Percentiles rank a stretch among this genome's conserved stretches.
Evolutionary conservation across 2,113 vertebrate species (phyloP).

Genomic region (Xiphophorus maculatus): DNA sequence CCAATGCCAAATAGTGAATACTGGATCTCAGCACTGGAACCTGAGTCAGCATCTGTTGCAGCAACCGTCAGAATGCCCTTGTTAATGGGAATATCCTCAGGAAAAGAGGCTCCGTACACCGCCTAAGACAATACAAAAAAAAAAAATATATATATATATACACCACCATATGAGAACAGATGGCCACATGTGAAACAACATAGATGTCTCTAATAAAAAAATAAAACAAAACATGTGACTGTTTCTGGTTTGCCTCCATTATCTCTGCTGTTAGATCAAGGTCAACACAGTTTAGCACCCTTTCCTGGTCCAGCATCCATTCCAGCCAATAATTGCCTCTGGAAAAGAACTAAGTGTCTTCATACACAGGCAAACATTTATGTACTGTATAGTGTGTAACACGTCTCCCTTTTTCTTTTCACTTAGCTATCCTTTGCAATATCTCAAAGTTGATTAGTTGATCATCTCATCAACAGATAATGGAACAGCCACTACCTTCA

Average conservation of each 20-base stretch:
- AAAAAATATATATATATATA: background rate
- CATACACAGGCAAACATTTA: background rate
- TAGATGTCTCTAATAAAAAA: constrained; percentile 13
- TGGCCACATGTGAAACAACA: background rate
- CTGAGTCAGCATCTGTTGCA: constrained; percentile 90
- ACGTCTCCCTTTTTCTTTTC: background rate
- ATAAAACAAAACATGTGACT: background rate
- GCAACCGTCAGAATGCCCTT: constrained; percentile 88
- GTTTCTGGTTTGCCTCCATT: constrained; percentile 23
- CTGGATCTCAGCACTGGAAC: constrained; percentile 89
- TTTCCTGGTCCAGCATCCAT: constrained; percentile 18
- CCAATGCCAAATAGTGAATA: constrained; percentile 93
- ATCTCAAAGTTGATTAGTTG: background rate
- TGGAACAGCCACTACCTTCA: background rate
- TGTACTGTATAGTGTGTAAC: background rate
- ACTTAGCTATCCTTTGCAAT: background rate
- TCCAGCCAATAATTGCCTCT: constrained; percentile 2
- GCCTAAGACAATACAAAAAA: constrained; percentile 77
- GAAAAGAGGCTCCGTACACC: constrained; percentile 86
- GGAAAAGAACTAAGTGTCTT: constrained; percentile 28
- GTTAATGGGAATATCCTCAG: constrained; percentile 90
- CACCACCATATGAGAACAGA: constrained; percentile 4
- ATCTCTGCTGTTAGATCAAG: constrained; percentile 30
- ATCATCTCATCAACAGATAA: background rate
- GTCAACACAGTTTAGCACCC: constrained; percentile 26